phyloP scores from a whole-genome alignment of 2,797 vertebrate species.

The Furcifer pardalis region DNA sequence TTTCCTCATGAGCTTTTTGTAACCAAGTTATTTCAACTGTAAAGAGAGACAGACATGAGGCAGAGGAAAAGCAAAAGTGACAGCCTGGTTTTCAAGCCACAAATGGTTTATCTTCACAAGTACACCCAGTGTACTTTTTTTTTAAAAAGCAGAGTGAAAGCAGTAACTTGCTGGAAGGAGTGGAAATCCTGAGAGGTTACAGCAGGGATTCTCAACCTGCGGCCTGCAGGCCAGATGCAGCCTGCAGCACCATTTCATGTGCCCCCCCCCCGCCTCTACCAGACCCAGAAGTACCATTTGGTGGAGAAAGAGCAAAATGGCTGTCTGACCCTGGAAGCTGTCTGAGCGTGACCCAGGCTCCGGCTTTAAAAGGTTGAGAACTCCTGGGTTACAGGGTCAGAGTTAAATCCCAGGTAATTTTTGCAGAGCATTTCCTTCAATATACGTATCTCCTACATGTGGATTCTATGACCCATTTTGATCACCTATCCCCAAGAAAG shows the following conservation, averaged over 20 bases:
- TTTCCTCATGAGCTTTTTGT: neutral
- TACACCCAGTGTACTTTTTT: neutral
- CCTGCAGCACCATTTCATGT: too few relatives aligned
- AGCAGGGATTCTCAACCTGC: too few relatives aligned
- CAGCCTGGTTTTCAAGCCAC: neutral
- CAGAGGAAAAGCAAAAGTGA: neutral
- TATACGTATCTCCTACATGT: neutral
- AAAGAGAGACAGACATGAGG: rapidly evolving
- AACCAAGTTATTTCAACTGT: neutral
- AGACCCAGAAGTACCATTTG: too few relatives aligned
- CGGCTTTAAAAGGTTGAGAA: too few relatives aligned
- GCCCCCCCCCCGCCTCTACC: too few relatives aligned
- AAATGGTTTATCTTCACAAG: neutral
- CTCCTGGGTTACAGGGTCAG: neutral
- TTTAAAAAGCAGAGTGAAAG: neutral
- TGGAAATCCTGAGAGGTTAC: neutral
- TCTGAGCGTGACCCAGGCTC: too few relatives aligned
- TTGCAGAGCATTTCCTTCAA: neutral
- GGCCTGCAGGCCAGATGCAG: too few relatives aligned
- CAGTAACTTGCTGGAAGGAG: constrained; percentile 3
- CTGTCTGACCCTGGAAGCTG: too few relatives aligned
- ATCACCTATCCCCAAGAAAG: too few relatives aligned
- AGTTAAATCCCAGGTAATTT: neutral
- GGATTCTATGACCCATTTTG: neutral
- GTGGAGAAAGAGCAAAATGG: too few relatives aligned